phyloP scores from a whole-genome alignment of 2,797 vertebrate species.

The Steatocranus sp. region DNA sequence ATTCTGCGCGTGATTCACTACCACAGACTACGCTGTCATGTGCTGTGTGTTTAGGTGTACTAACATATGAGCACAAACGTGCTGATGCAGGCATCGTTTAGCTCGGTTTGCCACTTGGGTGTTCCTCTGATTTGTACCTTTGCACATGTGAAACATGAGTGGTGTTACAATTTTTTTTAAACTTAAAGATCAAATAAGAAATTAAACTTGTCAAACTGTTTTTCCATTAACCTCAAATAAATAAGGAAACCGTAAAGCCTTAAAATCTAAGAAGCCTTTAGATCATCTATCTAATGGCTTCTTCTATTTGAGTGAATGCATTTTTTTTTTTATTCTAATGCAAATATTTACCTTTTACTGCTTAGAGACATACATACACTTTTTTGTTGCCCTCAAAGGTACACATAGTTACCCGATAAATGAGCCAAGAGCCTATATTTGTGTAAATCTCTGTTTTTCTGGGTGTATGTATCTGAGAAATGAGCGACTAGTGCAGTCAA shows the following conservation, averaged over 20 bases:
- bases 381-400: background rate
- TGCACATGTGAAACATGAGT: background rate
- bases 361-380: fast-evolving
- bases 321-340: fast-evolving
- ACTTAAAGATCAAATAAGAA: background rate
- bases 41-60: background rate
- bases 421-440: background rate
- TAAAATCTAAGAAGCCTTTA: background rate
- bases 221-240: background rate
- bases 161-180: fast-evolving
- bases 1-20: background rate
- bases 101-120: no score
- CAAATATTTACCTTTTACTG: background rate
- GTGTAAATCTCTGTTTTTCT: background rate
- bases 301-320: background rate
- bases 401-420: background rate
- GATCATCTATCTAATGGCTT: background rate
- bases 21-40: background rate
- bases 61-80: background rate
- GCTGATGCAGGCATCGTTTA: background rate
- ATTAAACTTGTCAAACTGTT: background rate
- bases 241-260: background rate
- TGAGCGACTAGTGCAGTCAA: background rate
- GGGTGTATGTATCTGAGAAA: background rate
- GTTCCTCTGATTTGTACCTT: background rate